Percentiles rank a stretch among this genome's conserved stretches.
Evolutionary conservation across 2,113 vertebrate species (phyloP).

Genomic region (Cyprinodon variegatus): DNA sequence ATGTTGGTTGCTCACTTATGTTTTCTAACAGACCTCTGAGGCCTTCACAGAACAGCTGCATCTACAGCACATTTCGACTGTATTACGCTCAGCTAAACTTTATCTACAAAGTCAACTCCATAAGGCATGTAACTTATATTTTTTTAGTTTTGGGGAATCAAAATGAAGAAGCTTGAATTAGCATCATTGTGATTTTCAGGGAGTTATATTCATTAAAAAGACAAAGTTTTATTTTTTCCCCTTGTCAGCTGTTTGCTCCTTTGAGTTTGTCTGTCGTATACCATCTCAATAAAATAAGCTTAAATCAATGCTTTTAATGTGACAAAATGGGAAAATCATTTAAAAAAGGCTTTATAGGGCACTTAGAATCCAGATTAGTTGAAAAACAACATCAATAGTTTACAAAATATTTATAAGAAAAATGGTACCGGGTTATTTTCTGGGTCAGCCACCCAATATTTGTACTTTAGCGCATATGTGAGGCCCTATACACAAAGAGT

Average conservation of each 20-base stretch:
- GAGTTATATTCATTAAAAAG: too few species aligned
- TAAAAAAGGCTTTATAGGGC: neutral
- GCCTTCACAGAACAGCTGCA: neutral
- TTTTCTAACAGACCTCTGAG: neutral
- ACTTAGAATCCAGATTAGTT: neutral
- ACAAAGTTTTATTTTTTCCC: neutral
- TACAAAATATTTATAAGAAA: neutral
- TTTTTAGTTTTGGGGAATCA: neutral
- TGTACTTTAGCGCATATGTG: neutral
- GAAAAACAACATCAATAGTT: neutral
- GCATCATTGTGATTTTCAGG: neutral
- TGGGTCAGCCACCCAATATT: slow-evolving; percentile 9
- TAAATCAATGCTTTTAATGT: neutral
- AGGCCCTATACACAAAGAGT: slow-evolving; percentile 31
- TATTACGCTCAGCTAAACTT: neutral
- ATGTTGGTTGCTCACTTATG: neutral
- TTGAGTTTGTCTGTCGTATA: neutral
- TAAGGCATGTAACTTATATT: neutral
- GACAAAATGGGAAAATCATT: neutral
- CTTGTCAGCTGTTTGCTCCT: neutral
- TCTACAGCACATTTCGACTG: neutral
- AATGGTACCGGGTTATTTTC: neutral
- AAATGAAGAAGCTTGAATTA: neutral
- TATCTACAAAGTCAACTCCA: neutral
- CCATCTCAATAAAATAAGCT: neutral